Evolutionary conservation across 2,113 vertebrate genomes (phyloP).

Genomic region (Ageneiosus marmoratus): DNA sequence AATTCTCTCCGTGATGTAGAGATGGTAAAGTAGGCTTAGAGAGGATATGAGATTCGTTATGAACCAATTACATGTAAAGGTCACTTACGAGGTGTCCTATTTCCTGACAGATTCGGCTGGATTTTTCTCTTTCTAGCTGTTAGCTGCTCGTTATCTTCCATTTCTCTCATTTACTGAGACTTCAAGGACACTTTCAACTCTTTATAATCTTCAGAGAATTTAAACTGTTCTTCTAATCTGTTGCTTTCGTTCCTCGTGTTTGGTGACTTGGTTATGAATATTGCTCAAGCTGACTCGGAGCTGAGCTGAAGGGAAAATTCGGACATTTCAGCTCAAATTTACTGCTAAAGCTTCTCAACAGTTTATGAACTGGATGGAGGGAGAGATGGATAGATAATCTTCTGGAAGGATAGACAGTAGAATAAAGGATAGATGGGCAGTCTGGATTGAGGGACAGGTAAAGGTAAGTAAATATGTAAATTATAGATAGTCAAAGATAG

Average conservation of each 20-base stretch:
- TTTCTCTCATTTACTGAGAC: not conserved
- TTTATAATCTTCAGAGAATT: not conserved
- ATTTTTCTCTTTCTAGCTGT: not conserved
- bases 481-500: not conserved
- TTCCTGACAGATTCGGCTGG: not conserved
- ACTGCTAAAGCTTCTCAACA: not conserved
- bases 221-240: not conserved
- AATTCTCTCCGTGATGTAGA: not conserved
- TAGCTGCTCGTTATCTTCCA: not conserved
- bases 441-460: not conserved
- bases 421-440: not conserved
- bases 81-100: constrained; percentile 10
- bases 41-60: not conserved
- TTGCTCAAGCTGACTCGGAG: not conserved
- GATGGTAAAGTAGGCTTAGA: not conserved
- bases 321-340: not conserved
- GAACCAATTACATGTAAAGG: constrained; percentile 33
- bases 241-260: not conserved
- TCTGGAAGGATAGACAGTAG: not conserved
- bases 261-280: not conserved
- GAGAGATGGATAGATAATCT: no score
- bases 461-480: not conserved
- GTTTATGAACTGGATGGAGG: not conserved
- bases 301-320: not conserved
- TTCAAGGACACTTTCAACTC: not conserved